Percentiles rank a stretch among this genome's conserved stretches.
Evolutionary conservation across 2,888 invertebrate genomes (phyloP).

Genomic region (Lasioglossum zephyrum): DNA sequence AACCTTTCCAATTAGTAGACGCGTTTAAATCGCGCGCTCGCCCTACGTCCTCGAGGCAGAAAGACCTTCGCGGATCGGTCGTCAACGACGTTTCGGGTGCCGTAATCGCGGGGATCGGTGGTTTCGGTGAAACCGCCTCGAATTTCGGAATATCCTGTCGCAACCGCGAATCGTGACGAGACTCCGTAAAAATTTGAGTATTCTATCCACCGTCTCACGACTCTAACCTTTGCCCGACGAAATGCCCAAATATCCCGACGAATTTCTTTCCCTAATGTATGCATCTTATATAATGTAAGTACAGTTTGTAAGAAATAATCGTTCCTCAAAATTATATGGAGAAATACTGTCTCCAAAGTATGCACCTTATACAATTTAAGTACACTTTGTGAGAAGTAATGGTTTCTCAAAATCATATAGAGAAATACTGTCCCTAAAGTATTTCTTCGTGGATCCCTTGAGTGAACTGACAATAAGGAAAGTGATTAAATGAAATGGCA

Average conservation of each 20-base stretch:
- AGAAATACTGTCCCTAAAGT: too few relatives aligned
- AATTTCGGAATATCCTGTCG: conserved; percentile 56
- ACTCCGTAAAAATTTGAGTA: conserved; percentile 14
- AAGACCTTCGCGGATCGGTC: conserved; percentile 19
- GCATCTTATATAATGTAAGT: too few relatives aligned
- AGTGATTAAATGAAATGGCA: not conserved
- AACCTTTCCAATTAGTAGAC: not conserved
- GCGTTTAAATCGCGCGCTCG: not conserved
- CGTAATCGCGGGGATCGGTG: conserved; percentile 10
- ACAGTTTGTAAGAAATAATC: too few relatives aligned
- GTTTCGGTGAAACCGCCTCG: conserved; percentile 31
- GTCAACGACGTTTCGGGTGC: conserved; percentile 10
- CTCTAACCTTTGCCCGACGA: not conserved
- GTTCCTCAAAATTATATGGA: too few relatives aligned
- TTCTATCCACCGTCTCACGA: not conserved
- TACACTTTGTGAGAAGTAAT: too few relatives aligned
- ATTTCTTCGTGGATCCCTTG: not conserved
- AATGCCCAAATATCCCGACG: not conserved
- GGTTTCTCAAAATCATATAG: too few relatives aligned
- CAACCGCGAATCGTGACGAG: conserved; percentile 43
- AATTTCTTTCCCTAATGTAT: not conserved
- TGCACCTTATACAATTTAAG: too few relatives aligned
- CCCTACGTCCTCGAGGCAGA: not conserved
- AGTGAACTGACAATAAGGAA: not conserved
- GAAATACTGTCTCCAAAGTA: too few relatives aligned